These are phyloP conservation scores for Clarias batrachus DNA, from an alignment of 2,113 vertebrate species.

Conservation along the genomic window DNA sequence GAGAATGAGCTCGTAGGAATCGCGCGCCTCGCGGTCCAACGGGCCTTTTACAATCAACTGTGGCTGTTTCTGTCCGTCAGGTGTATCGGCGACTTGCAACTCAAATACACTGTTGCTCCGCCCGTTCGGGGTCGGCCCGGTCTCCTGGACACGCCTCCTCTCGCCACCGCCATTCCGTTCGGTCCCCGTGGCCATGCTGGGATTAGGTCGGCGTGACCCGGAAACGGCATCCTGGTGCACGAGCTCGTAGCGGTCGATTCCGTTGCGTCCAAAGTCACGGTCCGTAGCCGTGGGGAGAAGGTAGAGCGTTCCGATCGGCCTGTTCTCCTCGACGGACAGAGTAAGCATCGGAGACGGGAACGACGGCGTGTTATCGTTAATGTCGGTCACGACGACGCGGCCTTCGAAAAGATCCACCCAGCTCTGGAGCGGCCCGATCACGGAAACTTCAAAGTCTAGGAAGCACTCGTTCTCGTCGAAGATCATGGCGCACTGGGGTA, in stretches of 20 bases:
- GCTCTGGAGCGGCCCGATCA: constrained; percentile 95
- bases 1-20: constrained; percentile 91
- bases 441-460: constrained; percentile 95
- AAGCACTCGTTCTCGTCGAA: constrained; percentile 98
- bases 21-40: constrained; percentile 87
- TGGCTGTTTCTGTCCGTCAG: constrained; percentile 94
- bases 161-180: constrained; percentile 58
- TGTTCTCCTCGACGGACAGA: constrained; percentile 94
- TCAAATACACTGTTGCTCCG: constrained; percentile 89
- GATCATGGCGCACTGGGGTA: constrained; percentile 96
- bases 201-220: constrained; percentile 61
- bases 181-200: constrained; percentile 65
- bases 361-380: constrained; percentile 96
- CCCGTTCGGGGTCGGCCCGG: constrained; percentile 63
- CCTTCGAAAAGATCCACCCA: constrained; percentile 97
- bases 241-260: constrained; percentile 92
- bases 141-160: constrained; percentile 54
- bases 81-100: constrained; percentile 91
- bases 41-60: constrained; percentile 97
- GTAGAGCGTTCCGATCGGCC: constrained; percentile 93
- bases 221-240: constrained; percentile 73
- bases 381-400: constrained; percentile 90
- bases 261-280: constrained; percentile 90
- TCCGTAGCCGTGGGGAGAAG: constrained; percentile 95
- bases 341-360: constrained; percentile 95